Evolutionary conservation across 2,888 invertebrate genomes (phyloP), one percentile per base, ranked within the genome.

Genomic region (Drosophila kanekoi): DNA sequence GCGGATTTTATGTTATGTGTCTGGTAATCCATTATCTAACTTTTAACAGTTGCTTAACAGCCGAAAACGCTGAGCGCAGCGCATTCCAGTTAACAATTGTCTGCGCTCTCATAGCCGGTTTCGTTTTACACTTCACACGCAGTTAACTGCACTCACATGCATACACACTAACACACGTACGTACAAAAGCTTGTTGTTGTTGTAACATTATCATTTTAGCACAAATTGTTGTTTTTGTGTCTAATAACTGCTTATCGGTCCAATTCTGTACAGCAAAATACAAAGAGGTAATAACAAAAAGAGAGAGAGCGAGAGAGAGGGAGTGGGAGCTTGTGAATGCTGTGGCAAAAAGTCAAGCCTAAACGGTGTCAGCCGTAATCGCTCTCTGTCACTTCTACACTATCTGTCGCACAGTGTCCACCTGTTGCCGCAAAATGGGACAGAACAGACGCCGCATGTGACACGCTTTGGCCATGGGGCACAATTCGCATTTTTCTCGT

Each of bases 231-330:
- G 45, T 51, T 68, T 28, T 51, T 58, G 57, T 62, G 41, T 28
- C 35, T 23, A 68, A 67, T 66, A 66, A 69, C 85, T 68, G 79
- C 76, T 80, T 79, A 82, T 81, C 73, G 82, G 62, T 76, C 49
- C 64, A 72, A 56, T 67, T 76, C 62, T 43, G 20, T 44, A 47
- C 38, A 54, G 41, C 37, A 40, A 65, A 56, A 9, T 11, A 38
- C 18, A 53, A 3, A 47, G 64, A 48, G 48, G 20, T 44, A 48
- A 51, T 41, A 37, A 43, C 35, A 33, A 32, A 1, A 0, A n/a
- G 20, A 40, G 14, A 41, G 28, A 28, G 28, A 33, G 38, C 2
- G 38, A 33, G 47, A 6, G 51, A 8, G 20, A 6, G 49, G 9
- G 23, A 37, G 38, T 16, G 51, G 44, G 56, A 20, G 54, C 13